Conservation (phyloP, 2,113 vertebrate genomes). For the Martes martes region DNA sequence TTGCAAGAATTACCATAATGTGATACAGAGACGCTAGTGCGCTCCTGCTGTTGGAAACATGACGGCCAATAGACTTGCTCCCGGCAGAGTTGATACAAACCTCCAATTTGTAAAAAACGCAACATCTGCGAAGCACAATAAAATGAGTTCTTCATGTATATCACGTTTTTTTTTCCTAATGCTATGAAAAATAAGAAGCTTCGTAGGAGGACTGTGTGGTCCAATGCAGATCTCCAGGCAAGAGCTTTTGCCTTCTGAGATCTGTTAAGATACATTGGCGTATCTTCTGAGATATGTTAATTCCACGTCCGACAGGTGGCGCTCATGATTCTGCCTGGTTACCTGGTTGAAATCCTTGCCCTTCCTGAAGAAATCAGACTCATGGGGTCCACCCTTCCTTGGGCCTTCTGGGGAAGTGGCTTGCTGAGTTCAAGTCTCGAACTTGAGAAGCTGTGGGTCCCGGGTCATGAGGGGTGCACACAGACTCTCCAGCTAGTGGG, state of each 20-base stretch:
- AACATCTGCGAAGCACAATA: background rate
- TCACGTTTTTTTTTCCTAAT: background rate
- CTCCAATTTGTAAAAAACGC: background rate
- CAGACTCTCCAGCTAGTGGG: background rate
- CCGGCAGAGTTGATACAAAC: background rate
- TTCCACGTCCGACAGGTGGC: background rate
- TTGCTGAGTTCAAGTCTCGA: background rate
- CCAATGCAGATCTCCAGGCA: background rate
- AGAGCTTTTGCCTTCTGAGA: background rate
- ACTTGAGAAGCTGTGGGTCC: background rate
- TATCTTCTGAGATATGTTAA: background rate
- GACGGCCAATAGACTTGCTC: background rate
- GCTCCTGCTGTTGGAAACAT: background rate
- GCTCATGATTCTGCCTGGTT: rapidly evolving
- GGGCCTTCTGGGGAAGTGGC: background rate
- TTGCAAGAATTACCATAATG: background rate
- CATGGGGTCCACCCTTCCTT: rapidly evolving
- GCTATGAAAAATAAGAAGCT: background rate
- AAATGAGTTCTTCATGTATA: rapidly evolving
- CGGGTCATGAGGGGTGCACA: rapidly evolving
- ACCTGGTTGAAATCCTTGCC: rapidly evolving
- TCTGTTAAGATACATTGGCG: too few species aligned
- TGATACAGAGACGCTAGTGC: background rate
- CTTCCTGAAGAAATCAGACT: background rate
- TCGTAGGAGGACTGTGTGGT: background rate